A percentile compares a stretch with the other conserved stretches of the same genome.
phyloP scores from a whole-genome alignment of 2,797 vertebrate species.

The Merluccius polli region DNA sequence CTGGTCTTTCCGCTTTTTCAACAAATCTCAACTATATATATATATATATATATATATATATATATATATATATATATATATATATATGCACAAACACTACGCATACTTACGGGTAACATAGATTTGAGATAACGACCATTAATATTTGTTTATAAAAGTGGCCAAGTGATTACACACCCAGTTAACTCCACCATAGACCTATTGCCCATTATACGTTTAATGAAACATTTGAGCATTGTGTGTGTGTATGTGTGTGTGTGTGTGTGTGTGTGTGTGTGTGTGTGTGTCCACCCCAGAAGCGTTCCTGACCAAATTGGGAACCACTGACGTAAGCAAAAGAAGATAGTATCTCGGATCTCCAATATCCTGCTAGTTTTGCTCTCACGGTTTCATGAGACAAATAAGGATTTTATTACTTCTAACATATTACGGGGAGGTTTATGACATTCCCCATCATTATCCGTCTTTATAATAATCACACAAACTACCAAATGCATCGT shows the following conservation, averaged over 20 bases:
- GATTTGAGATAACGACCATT: too few species aligned
- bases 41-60: too few species aligned
- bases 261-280: neutral
- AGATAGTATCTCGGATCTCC: neutral
- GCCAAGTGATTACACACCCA: too few species aligned
- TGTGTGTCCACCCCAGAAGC: neutral
- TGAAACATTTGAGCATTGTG: neutral
- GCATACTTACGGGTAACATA: too few species aligned
- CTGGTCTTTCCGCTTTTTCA: neutral
- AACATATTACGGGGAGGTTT: neutral
- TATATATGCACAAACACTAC: too few species aligned
- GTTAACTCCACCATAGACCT: neutral
- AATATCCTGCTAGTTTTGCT: neutral
- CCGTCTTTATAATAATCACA: neutral
- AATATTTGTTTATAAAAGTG: too few species aligned
- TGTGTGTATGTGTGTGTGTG: neutral
- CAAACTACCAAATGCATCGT: neutral
- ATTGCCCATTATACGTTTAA: neutral
- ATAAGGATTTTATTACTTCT: constrained; percentile 2
- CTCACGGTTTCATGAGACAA: neutral
- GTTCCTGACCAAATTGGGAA: neutral
- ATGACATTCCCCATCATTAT: neutral
- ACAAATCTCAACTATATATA: neutral
- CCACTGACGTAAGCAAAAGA: neutral
- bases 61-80: neutral